Evolutionary conservation across 64 coral and sea anemone genomes (phyloP).

Genomic region (Trachythela sp.): DNA sequence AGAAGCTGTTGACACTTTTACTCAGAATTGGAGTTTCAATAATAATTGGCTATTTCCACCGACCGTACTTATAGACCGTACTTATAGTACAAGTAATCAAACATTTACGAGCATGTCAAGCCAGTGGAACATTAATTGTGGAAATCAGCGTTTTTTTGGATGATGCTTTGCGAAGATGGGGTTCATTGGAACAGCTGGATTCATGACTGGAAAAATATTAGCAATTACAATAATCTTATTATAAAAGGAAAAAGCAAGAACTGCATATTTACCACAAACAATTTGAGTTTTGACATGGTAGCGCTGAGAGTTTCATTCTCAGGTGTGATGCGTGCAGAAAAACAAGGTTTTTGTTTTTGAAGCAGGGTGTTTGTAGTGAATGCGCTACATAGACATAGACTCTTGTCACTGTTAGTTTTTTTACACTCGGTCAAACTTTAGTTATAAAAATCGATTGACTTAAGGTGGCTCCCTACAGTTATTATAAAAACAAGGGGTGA

Average conservation of each 20-base stretch:
- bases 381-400: background rate
- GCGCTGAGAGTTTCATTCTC: background rate
- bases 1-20: constrained; percentile 43
- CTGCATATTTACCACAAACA: background rate
- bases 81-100: background rate
- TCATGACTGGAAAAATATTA: background rate
- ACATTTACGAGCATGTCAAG: background rate
- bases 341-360: background rate
- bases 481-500: too few species aligned
- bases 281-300: background rate
- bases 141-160: background rate
- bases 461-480: too few species aligned
- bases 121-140: background rate
- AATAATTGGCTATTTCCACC: constrained; percentile 50
- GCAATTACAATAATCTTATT: background rate
- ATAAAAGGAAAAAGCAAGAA: background rate
- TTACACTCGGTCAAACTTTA: background rate
- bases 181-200: background rate
- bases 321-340: background rate
- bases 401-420: background rate
- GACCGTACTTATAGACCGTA: too few species aligned
- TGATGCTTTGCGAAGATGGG: background rate
- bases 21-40: constrained; percentile 35
- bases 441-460: background rate
- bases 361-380: background rate